Conservation (phyloP, 2,888 invertebrate species). For the Drosophila fulvimacula region DNA sequence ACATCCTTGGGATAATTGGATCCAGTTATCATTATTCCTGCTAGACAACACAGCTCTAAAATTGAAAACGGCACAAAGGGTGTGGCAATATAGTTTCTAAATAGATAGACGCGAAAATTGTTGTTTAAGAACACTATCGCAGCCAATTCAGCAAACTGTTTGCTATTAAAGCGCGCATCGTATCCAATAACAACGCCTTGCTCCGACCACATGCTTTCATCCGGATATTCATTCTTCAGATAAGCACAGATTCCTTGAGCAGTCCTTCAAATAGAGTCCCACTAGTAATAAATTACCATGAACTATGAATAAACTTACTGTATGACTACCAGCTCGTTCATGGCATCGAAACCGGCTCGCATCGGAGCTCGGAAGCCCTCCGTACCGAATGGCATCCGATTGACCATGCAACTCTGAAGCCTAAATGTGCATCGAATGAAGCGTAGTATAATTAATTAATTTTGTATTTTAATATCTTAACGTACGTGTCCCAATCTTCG, state of each 20-base stretch:
- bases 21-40: constrained; percentile 97
- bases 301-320: constrained; percentile 86
- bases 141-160: constrained; percentile 91
- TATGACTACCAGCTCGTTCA: constrained; percentile 98
- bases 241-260: constrained; percentile 95
- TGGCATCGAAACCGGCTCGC: constrained; percentile 95
- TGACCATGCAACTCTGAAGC: constrained; percentile 86
- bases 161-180: constrained; percentile 96
- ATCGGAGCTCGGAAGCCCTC: constrained; percentile 96
- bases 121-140: constrained; percentile 92
- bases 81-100: constrained; percentile 93
- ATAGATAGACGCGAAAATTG: constrained; percentile 92
- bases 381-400: constrained; percentile 94
- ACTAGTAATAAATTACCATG: neutral
- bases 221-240: constrained; percentile 87
- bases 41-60: constrained; percentile 89
- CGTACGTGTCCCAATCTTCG: constrained; percentile 8
- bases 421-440: neutral
- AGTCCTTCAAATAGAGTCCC: constrained; percentile 85
- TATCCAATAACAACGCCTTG: constrained; percentile 95
- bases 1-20: constrained; percentile 98
- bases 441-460: neutral
- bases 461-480: neutral
- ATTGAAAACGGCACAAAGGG: constrained; percentile 97
- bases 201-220: constrained; percentile 85